Evolutionary conservation across 2,888 invertebrate species (phyloP).

Genomic region (Lycocerus yunnanus): DNA sequence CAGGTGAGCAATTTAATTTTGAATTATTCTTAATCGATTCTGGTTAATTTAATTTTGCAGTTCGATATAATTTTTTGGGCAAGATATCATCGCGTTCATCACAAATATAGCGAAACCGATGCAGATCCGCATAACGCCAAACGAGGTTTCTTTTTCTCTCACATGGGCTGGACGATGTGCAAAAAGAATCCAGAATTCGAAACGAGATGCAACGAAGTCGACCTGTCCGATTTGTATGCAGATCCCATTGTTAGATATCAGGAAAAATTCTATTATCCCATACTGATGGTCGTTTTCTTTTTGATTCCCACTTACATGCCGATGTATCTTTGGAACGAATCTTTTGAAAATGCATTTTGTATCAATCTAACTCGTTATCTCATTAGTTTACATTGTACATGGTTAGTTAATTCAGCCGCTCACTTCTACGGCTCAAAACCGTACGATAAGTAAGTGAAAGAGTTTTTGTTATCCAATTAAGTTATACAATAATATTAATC

Average conservation of each 20-base stretch:
- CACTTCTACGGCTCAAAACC: conserved; percentile 80
- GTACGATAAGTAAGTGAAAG: conserved; percentile 68
- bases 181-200: conserved; percentile 90
- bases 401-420: conserved; percentile 89
- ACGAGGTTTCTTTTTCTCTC: conserved; percentile 94
- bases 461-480: not conserved
- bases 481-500: not conserved
- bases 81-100: conserved; percentile 83
- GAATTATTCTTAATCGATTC: not conserved
- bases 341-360: conserved; percentile 67
- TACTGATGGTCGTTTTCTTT: conserved; percentile 78
- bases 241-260: conserved; percentile 89
- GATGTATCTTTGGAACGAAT: conserved; percentile 78
- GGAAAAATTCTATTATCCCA: conserved; percentile 77
- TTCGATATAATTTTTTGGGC: conserved; percentile 80
- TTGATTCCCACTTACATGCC: conserved; percentile 76
- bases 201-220: conserved; percentile 82
- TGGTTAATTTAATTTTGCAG: conserved; percentile 49
- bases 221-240: conserved; percentile 78
- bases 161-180: conserved; percentile 92
- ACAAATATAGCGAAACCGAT: conserved; percentile 92
- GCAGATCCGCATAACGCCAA: conserved; percentile 93
- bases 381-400: conserved; percentile 81
- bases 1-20: conserved; percentile 59
- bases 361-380: conserved; percentile 78